phyloP scores from a whole-genome alignment of 2,113 vertebrate species.

The Malaclemys terrapin region DNA sequence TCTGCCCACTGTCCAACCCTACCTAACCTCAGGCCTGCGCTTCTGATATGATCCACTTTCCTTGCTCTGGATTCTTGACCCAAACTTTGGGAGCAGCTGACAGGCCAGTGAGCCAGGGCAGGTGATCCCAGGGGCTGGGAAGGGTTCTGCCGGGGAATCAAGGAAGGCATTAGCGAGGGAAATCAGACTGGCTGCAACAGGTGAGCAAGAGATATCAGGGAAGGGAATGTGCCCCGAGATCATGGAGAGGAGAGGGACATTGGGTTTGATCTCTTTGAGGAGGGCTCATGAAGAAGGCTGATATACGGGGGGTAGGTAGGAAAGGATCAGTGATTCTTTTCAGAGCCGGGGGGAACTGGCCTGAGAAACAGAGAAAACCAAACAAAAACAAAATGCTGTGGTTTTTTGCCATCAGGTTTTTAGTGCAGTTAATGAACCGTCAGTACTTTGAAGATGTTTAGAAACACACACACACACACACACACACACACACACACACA shows the following conservation, averaged over 20 bases:
- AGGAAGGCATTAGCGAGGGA: neutral
- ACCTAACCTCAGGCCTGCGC: no score
- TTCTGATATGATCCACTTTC: neutral
- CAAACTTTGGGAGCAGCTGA: neutral
- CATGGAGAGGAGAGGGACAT: neutral
- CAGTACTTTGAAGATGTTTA: neutral
- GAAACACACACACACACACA: neutral
- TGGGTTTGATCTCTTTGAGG: neutral
- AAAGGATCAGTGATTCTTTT: neutral
- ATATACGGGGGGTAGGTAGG: neutral
- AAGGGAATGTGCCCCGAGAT: neutral
- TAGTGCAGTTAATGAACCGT: neutral
- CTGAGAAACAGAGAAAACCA: neutral
- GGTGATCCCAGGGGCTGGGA: neutral
- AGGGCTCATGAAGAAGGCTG: neutral
- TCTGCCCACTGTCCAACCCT: neutral
- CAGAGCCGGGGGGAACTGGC: neutral
- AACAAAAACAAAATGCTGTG: neutral
- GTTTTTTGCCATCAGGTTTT: neutral
- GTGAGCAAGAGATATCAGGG: neutral
- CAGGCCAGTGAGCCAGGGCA: neutral
- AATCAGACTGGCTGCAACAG: neutral
- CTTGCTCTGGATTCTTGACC: neutral
- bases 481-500: no score
- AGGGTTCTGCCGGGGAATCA: neutral